Percentiles rank a stretch among this genome's conserved stretches.
phyloP scores from a whole-genome alignment of 2,888 invertebrate species.

The Campoplex capitator region DNA sequence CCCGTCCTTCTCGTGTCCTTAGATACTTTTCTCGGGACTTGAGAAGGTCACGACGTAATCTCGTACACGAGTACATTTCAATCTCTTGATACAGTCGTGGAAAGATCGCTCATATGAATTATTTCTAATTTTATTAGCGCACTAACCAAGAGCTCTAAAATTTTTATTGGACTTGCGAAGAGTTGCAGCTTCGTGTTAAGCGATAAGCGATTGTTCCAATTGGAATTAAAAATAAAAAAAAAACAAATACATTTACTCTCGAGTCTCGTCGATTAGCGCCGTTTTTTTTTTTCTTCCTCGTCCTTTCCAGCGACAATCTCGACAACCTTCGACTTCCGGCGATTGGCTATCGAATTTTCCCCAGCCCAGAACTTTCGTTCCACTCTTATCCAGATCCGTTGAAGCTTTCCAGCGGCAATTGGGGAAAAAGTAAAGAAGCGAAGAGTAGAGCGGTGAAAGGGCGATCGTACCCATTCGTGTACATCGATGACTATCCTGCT shows the following conservation, averaged over 20 bases:
- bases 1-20: background rate
- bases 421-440: constrained; percentile 15
- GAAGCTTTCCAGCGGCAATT: constrained; percentile 59
- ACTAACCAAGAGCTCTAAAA: background rate
- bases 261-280: constrained; percentile 46
- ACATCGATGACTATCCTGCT: constrained; percentile 46
- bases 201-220: background rate
- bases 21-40: constrained; percentile 18
- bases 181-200: background rate
- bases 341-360: constrained; percentile 62
- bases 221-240: background rate
- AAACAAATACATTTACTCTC: background rate
- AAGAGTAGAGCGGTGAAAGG: background rate
- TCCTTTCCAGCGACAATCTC: constrained; percentile 50
- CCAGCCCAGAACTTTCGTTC: constrained; percentile 46
- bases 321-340: constrained; percentile 53
- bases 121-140: background rate
- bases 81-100: background rate
- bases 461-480: constrained; percentile 33
- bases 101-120: background rate
- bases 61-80: background rate
- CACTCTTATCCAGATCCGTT: constrained; percentile 56
- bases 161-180: background rate
- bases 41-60: constrained; percentile 23
- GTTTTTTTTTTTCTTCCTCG: constrained; percentile 8